Conservation (phyloP, 2,797 vertebrate genomes). For the Eutrigla gurnardus region DNA sequence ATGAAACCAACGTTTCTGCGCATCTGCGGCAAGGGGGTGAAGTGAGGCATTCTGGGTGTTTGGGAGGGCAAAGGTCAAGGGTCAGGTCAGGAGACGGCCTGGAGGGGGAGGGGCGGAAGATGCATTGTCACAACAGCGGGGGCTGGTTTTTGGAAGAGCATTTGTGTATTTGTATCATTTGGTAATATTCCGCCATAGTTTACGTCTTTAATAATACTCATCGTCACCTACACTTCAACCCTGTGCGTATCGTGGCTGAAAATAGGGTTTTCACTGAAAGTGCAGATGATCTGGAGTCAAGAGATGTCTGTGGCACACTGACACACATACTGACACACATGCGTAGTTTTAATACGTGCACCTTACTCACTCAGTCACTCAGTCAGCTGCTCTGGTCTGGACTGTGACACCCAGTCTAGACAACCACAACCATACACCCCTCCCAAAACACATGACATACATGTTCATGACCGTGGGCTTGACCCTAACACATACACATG, state of each 20-base stretch:
- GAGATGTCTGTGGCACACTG: not conserved
- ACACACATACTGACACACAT: not conserved
- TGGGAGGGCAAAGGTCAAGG: constrained; percentile 57
- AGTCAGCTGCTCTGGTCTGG: constrained; percentile 43
- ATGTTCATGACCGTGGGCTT: constrained; percentile 68
- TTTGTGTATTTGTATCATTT: constrained; percentile 5
- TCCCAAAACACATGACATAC: constrained; percentile 34
- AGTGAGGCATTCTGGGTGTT: constrained; percentile 46
- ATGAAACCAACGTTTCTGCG: constrained; percentile 44
- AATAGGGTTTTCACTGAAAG: not conserved
- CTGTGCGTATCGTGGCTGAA: not conserved
- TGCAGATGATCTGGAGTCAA: not conserved
- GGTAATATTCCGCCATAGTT: not conserved
- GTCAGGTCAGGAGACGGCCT: constrained; percentile 52
- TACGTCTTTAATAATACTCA: not conserved
- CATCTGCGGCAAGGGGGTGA: constrained; percentile 56
- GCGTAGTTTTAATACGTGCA: not conserved
- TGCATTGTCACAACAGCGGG: constrained; percentile 33
- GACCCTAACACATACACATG: constrained; percentile 38
- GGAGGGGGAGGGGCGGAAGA: constrained; percentile 31
- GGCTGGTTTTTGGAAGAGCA: constrained; percentile 1
- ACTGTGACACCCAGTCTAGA: constrained; percentile 63
- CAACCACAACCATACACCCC: constrained; percentile 30
- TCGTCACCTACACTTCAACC: not conserved
- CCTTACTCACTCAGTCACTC: constrained; percentile 7